Base-by-base conservation (phyloP, 1,140 invertebrate genomes). In the Bursaphelenchus mucronatus region DNA sequence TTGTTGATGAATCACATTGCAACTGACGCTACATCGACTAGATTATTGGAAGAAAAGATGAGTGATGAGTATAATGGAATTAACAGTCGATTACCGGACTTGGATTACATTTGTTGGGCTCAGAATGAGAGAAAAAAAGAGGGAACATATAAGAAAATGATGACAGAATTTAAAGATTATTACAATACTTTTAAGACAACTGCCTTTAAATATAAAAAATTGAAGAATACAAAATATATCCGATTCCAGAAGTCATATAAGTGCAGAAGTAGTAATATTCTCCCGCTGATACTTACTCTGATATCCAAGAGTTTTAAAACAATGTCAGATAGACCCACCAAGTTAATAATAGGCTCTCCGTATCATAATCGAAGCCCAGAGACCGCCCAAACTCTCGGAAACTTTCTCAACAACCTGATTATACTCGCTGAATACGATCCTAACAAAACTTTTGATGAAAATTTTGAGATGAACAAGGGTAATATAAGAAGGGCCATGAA, bases 351-450 rank as follows among this genome's bases (percentile, higher is more conserved):
- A 3, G 61, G 17, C 11, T 17, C 61, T 13, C 55, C 61, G 1
- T n/a, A 15, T 13, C 61, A 63, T 5, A 64, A 67, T 51, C 39
- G 63, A 19, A 30, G 11, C 62, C 19, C 11, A 44, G 17, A 56
- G 21, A 66, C 47, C 19, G 30, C 15, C 39, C 17, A 58, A 54
- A 61, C 30, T 19, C 11, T 67, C 11, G 65, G 65, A 5, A 67
- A 70, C 15, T 67, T 67, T 61, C 50, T 67, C n/a, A 67, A 69
- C 19, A 67, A 66, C 40, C 19, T 67, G 8, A 15, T 67, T 30
- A 19, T 67, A 8, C 8, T 40, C 10, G 40, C 69, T 10, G 15
- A 15, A n/a, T 39, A 39, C 11, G 50, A 67, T n/a, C 15, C 59
- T 1, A 62, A 40, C 8, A 10, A 19, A 66, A 15, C 5, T 46